These are phyloP conservation scores for Andricus curvator DNA, from an alignment of 2,888 invertebrate species.

Conservation along the genomic window DNA sequence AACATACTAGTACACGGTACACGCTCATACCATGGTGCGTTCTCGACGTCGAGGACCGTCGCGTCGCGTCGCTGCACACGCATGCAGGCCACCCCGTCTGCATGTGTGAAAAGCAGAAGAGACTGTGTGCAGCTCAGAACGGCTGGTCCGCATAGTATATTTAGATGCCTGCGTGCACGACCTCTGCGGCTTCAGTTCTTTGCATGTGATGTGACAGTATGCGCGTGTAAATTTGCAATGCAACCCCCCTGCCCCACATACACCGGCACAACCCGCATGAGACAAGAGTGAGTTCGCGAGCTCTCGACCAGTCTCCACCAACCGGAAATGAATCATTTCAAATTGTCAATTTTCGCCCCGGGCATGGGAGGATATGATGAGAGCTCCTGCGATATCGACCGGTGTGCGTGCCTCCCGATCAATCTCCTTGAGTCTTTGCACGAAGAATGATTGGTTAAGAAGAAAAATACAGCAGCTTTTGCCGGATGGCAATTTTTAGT, in stretches of 20 bases:
- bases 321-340: constrained; percentile 76
- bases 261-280: not conserved
- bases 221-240: constrained; percentile 56
- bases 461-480: not conserved
- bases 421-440: not conserved
- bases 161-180: constrained; percentile 59
- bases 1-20: constrained; percentile 61
- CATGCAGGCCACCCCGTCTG: not conserved
- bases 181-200: constrained; percentile 33
- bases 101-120: not conserved
- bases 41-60: constrained; percentile 36
- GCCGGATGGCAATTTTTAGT: not conserved
- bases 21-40: constrained; percentile 35
- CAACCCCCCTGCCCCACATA: constrained; percentile 56
- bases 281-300: constrained; percentile 41
- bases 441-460: not conserved
- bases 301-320: constrained; percentile 58
- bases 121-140: constrained; percentile 22
- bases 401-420: constrained; percentile 25
- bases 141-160: constrained; percentile 58
- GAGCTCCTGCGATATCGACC: not conserved
- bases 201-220: not conserved
- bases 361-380: constrained; percentile 34
- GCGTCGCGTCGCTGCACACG: constrained; percentile 43
- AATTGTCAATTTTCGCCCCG: constrained; percentile 72